These are phyloP conservation scores for Leucophenga maculata DNA, from an alignment of 2,888 invertebrate species.

Conservation along the genomic window DNA sequence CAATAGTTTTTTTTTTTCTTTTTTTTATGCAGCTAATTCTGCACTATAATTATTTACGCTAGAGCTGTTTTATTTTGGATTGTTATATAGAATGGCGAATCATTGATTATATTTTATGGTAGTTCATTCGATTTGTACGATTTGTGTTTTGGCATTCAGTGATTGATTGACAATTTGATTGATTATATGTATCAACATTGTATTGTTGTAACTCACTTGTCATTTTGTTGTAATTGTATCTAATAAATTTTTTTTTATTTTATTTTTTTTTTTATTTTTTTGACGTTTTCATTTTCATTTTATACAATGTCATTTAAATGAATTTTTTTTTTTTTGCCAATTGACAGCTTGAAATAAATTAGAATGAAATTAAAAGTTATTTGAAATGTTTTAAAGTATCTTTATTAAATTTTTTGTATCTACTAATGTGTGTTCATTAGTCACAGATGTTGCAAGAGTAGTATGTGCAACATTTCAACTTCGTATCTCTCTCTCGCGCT, in stretches of 20 bases:
- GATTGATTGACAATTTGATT: slow-evolving; percentile 65
- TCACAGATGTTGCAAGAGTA: not conserved
- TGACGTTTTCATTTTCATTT: not conserved
- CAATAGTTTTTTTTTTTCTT: no score
- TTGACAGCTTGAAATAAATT: not conserved
- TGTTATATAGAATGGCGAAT: slow-evolving; percentile 35
- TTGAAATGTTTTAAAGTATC: not conserved
- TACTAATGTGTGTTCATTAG: not conserved
- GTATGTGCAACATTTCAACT: no score
- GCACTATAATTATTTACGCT: not conserved
- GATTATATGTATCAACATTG: slow-evolving; percentile 48
- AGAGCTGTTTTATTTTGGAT: slow-evolving; percentile 2
- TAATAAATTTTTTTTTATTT: not conserved
- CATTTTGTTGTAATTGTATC: not conserved
- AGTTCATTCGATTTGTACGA: slow-evolving; percentile 25
- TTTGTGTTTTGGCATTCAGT: slow-evolving; percentile 37
- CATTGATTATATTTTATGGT: slow-evolving; percentile 29
- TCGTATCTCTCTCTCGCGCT: no score
- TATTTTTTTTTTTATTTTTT: not conserved
- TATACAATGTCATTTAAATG: slow-evolving; percentile 6
- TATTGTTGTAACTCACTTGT: not conserved
- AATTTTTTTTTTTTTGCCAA: not conserved
- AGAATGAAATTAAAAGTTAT: not conserved
- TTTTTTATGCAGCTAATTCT: no score
- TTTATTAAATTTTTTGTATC: not conserved